Percentiles rank a stretch among this genome's conserved stretches.
These are phyloP conservation scores for Babyrousa celebensis DNA, from an alignment of 2,797 vertebrate species.

Conservation along the genomic window DNA sequence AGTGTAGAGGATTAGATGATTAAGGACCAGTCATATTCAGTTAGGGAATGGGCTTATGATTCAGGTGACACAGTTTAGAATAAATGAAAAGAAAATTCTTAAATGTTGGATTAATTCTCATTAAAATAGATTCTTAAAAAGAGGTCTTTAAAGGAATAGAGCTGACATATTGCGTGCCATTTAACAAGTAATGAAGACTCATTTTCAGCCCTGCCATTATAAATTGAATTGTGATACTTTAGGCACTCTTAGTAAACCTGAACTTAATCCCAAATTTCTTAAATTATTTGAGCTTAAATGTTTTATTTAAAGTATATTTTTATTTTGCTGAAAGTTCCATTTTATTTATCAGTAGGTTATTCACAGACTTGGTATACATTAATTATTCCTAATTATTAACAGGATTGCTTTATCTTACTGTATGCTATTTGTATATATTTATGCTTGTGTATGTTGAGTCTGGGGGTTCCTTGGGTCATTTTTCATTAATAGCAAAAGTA, in stretches of 20 bases:
- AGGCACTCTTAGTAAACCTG: neutral
- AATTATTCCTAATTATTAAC: slow-evolving; percentile 23
- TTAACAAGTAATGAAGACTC: neutral
- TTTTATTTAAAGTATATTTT: slow-evolving; percentile 50
- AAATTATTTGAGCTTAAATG: neutral
- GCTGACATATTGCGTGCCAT: neutral
- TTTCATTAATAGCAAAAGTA: slow-evolving; percentile 56
- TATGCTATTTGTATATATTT: slow-evolving; percentile 38
- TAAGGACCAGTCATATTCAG: neutral
- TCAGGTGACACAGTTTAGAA: neutral
- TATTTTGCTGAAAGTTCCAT: neutral
- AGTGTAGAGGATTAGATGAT: neutral
- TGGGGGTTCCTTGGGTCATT: neutral
- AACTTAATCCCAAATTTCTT: neutral
- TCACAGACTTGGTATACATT: neutral
- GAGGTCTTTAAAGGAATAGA: neutral
- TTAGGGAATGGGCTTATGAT: neutral
- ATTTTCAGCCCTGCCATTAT: neutral
- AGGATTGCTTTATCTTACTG: slow-evolving; percentile 16
- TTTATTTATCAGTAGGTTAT: slow-evolving; percentile 32
- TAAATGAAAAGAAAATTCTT: slow-evolving; percentile 17
- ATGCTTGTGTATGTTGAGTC: neutral
- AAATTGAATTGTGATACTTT: slow-evolving; percentile 29
- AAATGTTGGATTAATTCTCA: neutral
- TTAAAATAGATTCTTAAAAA: neutral